A percentile compares a stretch with the other conserved stretches of the same genome.
phyloP scores from a whole-genome alignment of 2,888 invertebrate species.

The Theodoxus fluviatilis region DNA sequence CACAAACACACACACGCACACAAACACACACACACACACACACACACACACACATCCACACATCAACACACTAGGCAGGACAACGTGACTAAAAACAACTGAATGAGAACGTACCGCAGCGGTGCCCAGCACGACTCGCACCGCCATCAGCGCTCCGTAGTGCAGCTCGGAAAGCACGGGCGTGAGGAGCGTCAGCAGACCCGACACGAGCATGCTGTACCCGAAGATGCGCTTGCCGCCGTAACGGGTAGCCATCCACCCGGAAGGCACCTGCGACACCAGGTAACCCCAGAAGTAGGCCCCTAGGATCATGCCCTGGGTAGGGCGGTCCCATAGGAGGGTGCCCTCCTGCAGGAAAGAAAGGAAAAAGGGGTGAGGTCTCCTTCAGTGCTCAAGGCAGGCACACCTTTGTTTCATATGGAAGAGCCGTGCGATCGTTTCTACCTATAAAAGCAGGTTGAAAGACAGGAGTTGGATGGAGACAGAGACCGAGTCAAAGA shows the following conservation, averaged over 20 bases:
- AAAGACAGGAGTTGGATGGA: too few relatives aligned
- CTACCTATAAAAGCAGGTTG: too few relatives aligned
- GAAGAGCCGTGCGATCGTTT: too few relatives aligned
- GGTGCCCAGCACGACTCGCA: constrained; percentile 48
- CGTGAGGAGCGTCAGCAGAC: constrained; percentile 50
- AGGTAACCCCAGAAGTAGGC: constrained; percentile 59
- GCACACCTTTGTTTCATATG: too few relatives aligned
- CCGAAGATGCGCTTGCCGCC: constrained; percentile 58
- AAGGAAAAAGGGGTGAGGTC: too few relatives aligned
- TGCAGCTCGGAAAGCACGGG: constrained; percentile 50
- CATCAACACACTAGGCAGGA: neutral
- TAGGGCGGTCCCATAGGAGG: constrained; percentile 48
- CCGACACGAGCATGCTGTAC: constrained; percentile 48
- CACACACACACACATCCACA: neutral
- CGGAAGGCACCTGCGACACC: constrained; percentile 54
- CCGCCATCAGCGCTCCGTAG: constrained; percentile 45
- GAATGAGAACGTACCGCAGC: constrained; percentile 44
- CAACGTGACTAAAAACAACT: too few relatives aligned
- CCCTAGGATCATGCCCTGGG: constrained; percentile 52
- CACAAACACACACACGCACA: neutral
- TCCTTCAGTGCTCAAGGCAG: too few relatives aligned
- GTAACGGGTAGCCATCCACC: constrained; percentile 56
- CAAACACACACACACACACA: neutral
- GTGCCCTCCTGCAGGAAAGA: constrained; percentile 44
- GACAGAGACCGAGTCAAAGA: too few relatives aligned